Evolutionary conservation across 2,113 vertebrate species (phyloP).

Genomic region (Rhinopomastus cyanomelas): DNA sequence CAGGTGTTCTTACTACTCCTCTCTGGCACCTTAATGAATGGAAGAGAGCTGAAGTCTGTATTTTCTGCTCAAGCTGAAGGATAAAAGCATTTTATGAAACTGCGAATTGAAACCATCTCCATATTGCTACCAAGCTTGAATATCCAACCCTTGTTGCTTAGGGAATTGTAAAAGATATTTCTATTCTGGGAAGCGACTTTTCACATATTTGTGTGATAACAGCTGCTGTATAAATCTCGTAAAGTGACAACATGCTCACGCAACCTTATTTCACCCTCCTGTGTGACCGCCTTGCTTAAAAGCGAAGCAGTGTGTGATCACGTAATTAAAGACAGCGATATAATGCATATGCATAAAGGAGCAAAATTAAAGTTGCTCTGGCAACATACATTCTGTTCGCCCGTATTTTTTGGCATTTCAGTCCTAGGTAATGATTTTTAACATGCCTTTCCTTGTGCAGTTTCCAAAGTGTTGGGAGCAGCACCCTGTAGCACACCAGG

Average conservation of each 20-base stretch:
- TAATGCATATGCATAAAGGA: slow-evolving; percentile 22
- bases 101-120: not conserved
- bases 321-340: not conserved
- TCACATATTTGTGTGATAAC: not conserved
- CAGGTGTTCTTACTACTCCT: not conserved
- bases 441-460: not conserved
- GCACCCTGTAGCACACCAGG: not conserved
- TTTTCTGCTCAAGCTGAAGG: not conserved
- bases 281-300: not conserved
- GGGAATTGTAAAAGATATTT: not conserved
- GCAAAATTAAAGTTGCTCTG: slow-evolving; percentile 46
- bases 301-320: not conserved
- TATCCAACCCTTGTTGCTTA: not conserved
- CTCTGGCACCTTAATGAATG: not conserved
- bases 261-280: slow-evolving; percentile 1
- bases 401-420: not conserved
- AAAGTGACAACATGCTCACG: not conserved
- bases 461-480: not conserved
- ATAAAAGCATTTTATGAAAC: not conserved
- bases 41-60: not conserved
- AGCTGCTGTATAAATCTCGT: not conserved
- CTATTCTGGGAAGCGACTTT: slow-evolving; percentile 12
- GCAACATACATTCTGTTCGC: slow-evolving; percentile 19
- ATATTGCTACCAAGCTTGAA: not conserved
- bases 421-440: slow-evolving; percentile 13